phyloP scores from a whole-genome alignment of 2,113 vertebrate genomes.

The Riparia riparia region DNA sequence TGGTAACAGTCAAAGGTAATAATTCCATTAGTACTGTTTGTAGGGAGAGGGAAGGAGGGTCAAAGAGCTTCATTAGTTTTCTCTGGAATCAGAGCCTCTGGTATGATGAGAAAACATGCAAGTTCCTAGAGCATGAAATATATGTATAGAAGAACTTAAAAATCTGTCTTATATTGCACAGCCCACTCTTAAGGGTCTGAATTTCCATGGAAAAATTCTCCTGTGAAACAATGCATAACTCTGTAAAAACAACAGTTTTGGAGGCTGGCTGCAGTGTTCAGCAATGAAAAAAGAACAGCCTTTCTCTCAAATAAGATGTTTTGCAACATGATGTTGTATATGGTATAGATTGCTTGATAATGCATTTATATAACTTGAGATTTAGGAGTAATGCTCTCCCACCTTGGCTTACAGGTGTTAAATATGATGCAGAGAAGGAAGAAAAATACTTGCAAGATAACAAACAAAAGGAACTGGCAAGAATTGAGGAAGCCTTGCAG shows the following conservation, averaged over 20 bases:
- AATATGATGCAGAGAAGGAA: conserved; percentile 93
- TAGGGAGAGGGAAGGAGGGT: background rate
- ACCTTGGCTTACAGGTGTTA: conserved; percentile 80
- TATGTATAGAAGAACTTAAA: background rate
- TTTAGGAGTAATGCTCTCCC: background rate
- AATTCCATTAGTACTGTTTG: background rate
- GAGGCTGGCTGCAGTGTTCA: background rate
- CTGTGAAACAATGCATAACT: background rate
- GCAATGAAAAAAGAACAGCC: background rate
- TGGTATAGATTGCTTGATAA: background rate
- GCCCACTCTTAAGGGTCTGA: background rate
- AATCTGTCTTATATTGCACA: background rate
- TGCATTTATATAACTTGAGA: background rate
- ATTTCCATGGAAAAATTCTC: fast-evolving
- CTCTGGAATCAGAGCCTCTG: background rate
- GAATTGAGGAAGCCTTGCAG: conserved; percentile 92
- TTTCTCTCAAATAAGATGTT: background rate
- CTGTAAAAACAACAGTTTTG: background rate
- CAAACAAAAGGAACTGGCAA: conserved; percentile 91
- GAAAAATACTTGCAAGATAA: conserved; percentile 89
- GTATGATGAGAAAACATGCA: background rate
- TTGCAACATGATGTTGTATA: background rate
- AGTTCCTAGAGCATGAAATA: background rate
- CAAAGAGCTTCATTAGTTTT: background rate
- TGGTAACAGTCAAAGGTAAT: background rate